Evolutionary conservation across 2,888 invertebrate species (phyloP).

Genomic region (Physocephala rufipes): DNA sequence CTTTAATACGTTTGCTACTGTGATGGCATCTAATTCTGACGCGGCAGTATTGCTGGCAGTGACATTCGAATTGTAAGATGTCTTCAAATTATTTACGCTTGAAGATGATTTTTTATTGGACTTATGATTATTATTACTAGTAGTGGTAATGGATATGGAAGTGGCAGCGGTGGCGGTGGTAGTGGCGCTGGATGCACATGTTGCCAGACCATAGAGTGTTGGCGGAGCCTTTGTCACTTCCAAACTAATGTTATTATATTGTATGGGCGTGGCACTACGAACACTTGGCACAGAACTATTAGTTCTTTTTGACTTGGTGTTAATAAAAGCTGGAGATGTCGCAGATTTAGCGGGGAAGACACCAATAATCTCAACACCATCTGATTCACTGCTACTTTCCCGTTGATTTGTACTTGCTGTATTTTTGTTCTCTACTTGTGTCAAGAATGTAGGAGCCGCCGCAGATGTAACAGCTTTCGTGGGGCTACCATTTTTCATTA

Average conservation of each 20-base stretch:
- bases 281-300: conserved; percentile 20
- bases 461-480: too few species aligned
- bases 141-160: conserved; percentile 39
- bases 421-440: conserved; percentile 1
- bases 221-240: conserved; percentile 37
- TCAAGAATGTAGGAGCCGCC: too few species aligned
- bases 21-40: conserved; percentile 63
- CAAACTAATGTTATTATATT: conserved; percentile 3
- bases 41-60: conserved; percentile 45
- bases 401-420: conserved; percentile 41
- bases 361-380: conserved; percentile 64
- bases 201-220: background rate
- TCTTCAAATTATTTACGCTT: conserved; percentile 39
- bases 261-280: conserved; percentile 24
- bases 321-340: conserved; percentile 25
- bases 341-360: conserved; percentile 53
- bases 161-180: too few species aligned
- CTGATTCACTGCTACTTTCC: conserved; percentile 63
- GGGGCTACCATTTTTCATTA: conserved; percentile 46
- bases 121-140: conserved; percentile 36
- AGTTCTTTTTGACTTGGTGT: conserved; percentile 42
- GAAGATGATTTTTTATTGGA: conserved; percentile 42
- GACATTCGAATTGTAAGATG: background rate
- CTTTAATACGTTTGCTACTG: conserved; percentile 67
- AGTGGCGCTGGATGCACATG: too few species aligned